phyloP scores from a whole-genome alignment of 2,888 invertebrate genomes.

The Drosophila helvetica region DNA sequence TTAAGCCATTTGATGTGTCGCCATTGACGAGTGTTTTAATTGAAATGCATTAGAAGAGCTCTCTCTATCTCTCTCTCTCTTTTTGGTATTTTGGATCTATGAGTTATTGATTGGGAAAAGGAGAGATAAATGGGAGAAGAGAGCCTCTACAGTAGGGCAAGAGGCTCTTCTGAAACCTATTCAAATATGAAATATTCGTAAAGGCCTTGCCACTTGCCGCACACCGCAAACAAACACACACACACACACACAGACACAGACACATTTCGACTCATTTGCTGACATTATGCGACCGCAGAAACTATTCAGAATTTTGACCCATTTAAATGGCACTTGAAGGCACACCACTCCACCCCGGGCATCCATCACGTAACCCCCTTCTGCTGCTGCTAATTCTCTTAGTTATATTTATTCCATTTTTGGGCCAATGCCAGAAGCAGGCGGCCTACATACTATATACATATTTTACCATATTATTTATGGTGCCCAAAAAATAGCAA shows the following conservation, averaged over 20 bases:
- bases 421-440: conserved; percentile 54
- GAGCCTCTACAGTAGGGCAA: no score
- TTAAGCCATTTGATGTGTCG: conserved; percentile 46
- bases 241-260: no score
- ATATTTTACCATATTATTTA: conserved; percentile 69
- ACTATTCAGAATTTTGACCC: conserved; percentile 10
- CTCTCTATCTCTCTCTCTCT: background rate
- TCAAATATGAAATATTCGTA: no score
- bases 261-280: background rate
- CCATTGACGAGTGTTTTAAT: conserved; percentile 53
- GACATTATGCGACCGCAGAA: conserved; percentile 1
- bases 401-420: conserved; percentile 44
- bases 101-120: background rate
- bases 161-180: background rate
- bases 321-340: conserved; percentile 16
- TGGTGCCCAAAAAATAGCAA: conserved; percentile 37
- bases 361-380: conserved; percentile 2
- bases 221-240: no score
- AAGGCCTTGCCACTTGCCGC: background rate
- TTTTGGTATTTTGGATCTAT: background rate
- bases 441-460: conserved; percentile 21
- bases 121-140: background rate
- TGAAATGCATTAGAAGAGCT: conserved; percentile 55
- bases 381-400: conserved; percentile 45
- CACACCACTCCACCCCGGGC: background rate